Percentiles rank a stretch among this genome's conserved stretches.
Evolutionary conservation across 2,888 invertebrate species (phyloP).

Genomic region (Hemaris fuciformis): DNA sequence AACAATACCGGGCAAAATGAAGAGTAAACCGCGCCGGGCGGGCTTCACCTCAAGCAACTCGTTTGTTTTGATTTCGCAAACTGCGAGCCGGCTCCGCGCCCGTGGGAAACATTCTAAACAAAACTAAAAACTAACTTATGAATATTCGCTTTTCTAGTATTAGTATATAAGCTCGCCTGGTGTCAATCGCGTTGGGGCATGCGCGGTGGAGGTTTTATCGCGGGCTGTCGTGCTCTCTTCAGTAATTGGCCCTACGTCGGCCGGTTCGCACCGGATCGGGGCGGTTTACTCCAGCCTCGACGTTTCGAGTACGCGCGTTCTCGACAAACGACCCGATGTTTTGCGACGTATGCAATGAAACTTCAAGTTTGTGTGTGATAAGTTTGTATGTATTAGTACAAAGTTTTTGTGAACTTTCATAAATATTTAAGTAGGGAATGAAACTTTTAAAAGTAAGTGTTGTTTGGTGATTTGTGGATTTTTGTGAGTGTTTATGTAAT

Average conservation of each 20-base stretch:
- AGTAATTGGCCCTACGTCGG: conserved; percentile 74
- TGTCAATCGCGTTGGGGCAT: conserved; percentile 68
- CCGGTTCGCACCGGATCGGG: conserved; percentile 34
- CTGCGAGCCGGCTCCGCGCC: conserved; percentile 31
- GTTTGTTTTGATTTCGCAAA: conserved; percentile 44
- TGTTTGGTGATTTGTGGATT: conserved; percentile 1
- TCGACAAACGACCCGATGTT: not conserved
- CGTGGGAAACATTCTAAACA: conserved; percentile 59
- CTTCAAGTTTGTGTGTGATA: not conserved
- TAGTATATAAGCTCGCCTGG: conserved; percentile 53
- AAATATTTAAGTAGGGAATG: not conserved
- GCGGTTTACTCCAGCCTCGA: conserved; percentile 13
- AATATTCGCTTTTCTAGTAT: conserved; percentile 58
- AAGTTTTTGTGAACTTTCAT: conserved; percentile 8
- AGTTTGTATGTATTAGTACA: not conserved
- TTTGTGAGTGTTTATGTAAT: not conserved
- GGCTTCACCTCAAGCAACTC: conserved; percentile 21
- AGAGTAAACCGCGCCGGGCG: conserved; percentile 18
- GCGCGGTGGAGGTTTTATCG: conserved; percentile 55
- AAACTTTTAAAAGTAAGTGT: conserved; percentile 1
- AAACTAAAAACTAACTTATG: conserved; percentile 75
- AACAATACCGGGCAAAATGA: not conserved
- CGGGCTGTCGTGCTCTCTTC: conserved; percentile 57
- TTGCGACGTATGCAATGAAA: conserved; percentile 7
- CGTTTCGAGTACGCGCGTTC: conserved; percentile 11